Percentiles rank a stretch among this genome's conserved stretches.
Evolutionary conservation across 2,888 invertebrate genomes (phyloP).

Genomic region (Andrena minutula): DNA sequence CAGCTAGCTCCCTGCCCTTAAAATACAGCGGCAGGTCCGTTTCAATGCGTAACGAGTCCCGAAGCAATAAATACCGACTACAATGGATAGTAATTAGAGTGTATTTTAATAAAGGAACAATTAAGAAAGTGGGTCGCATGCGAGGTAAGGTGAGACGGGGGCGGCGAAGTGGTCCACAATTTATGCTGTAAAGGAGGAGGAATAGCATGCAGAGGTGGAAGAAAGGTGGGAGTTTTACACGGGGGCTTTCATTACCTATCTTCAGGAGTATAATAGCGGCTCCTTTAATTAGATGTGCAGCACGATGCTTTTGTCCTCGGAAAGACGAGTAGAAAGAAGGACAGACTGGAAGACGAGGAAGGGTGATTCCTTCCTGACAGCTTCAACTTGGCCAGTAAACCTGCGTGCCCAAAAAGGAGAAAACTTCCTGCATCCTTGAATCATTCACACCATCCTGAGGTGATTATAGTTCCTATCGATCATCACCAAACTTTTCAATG

Average conservation of each 20-base stretch:
- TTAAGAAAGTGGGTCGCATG: conserved; percentile 80
- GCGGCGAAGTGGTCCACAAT: conserved; percentile 60
- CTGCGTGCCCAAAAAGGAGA: not conserved
- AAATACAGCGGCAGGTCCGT: conserved; percentile 26
- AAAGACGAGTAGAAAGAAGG: conserved; percentile 17
- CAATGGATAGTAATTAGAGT: conserved; percentile 81
- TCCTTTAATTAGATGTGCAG: conserved; percentile 74
- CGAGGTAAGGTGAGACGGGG: conserved; percentile 15
- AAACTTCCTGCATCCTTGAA: too few relatives aligned
- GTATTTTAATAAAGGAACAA: conserved; percentile 81
- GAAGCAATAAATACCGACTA: conserved; percentile 76
- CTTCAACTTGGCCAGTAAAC: conserved; percentile 11
- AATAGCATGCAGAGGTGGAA: conserved; percentile 41
- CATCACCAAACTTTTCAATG: too few relatives aligned
- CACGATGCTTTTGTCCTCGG: conserved; percentile 64
- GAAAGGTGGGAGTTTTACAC: conserved; percentile 69
- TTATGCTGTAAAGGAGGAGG: conserved; percentile 51
- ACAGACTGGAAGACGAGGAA: not conserved
- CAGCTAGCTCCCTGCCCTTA: conserved; percentile 7
- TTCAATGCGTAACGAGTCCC: conserved; percentile 60
- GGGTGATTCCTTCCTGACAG: conserved; percentile 24
- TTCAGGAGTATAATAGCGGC: conserved; percentile 72
- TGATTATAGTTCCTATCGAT: too few relatives aligned
- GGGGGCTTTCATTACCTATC: conserved; percentile 72
- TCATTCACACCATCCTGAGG: too few relatives aligned